phyloP scores from a whole-genome alignment of 2,888 invertebrate species.

The Zele albiditarsus region DNA sequence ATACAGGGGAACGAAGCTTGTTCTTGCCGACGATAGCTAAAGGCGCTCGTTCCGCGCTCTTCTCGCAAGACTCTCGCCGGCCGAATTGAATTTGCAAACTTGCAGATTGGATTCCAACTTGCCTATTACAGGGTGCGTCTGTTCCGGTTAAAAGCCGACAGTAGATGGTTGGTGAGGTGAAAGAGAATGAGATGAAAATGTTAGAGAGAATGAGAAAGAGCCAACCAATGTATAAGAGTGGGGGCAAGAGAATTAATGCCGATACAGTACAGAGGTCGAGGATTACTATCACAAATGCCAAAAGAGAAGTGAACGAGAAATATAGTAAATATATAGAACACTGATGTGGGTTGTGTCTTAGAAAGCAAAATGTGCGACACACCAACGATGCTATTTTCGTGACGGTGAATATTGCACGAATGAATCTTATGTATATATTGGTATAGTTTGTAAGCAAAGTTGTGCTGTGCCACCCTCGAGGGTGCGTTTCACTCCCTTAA shows the following conservation, averaged over 20 bases:
- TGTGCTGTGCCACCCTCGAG: slow-evolving; percentile 29
- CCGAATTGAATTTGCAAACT: slow-evolving; percentile 73
- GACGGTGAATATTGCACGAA: slow-evolving; percentile 51
- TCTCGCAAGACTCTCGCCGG: slow-evolving; percentile 60
- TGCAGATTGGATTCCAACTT: slow-evolving; percentile 74
- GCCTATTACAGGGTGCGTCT: slow-evolving; percentile 73
- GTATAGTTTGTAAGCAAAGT: slow-evolving; percentile 27
- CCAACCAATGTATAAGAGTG: not conserved
- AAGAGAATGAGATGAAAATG: slow-evolving; percentile 29
- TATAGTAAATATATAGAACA: not conserved
- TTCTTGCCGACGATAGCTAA: slow-evolving; percentile 38
- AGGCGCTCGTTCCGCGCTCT: slow-evolving; percentile 37
- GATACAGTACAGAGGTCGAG: slow-evolving; percentile 70
- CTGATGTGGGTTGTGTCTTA: slow-evolving; percentile 49
- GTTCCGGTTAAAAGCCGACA: slow-evolving; percentile 72
- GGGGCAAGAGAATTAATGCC: slow-evolving; percentile 72
- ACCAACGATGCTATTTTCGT: slow-evolving; percentile 53
- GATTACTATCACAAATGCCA: slow-evolving; percentile 63
- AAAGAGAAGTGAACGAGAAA: slow-evolving; percentile 21
- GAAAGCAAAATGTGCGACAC: slow-evolving; percentile 31
- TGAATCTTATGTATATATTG: slow-evolving; percentile 19
- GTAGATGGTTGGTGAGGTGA: slow-evolving; percentile 31
- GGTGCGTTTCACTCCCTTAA: slow-evolving; percentile 34
- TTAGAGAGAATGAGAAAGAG: slow-evolving; percentile 18
- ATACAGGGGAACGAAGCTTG: not conserved